Base-by-base conservation (phyloP, 2,888 invertebrate species). In the Arctia plantaginis region DNA sequence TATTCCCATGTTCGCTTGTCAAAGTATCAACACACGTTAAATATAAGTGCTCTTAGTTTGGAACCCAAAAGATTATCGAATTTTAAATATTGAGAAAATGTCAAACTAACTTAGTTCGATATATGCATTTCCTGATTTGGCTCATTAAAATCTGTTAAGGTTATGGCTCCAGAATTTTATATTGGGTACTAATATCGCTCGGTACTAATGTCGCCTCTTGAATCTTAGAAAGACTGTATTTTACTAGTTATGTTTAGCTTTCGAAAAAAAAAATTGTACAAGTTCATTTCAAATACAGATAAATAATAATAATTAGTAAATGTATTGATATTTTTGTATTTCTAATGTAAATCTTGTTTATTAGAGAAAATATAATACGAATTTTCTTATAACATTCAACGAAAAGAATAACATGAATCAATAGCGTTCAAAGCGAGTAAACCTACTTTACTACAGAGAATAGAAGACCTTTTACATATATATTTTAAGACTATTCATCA, bases 341-440 rank as follows among this genome's bases (percentile, higher is more conserved):
- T 47, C 18, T 47, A 1, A 47, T 10, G 0, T 59, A 59, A 20
- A 51, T 20, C 59, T 59, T 30, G 30, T 30, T 30, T 3, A 15
- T 62, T 62, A 62, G 15, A 62, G 27, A 62, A 62, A 62, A 12
- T 15, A 3, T 30, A 30, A 62, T 27, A 62, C 51, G 20, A 0
- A 18, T 18, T 15, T 33, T 18, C 1, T 27, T 27, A 62, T 35
- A 4, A 27, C 27, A 30, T 55, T 35, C n/a, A 59, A 59, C 8
- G 13, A 62, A 44, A 30, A 69, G 64, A 74, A 77, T 79, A 83
- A 39, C 73, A 81, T 76, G 79, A 80, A 84, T 62, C 73, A 13
- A 73, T 82, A 80, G 77, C 59, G 27, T 59, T 59, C 27, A 27
- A 59, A 82, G 69, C 75, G 75, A 71, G 69, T 71, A 27, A 47